phyloP scores from a whole-genome alignment of 2,797 vertebrate species.

The Darevskia mixta region DNA sequence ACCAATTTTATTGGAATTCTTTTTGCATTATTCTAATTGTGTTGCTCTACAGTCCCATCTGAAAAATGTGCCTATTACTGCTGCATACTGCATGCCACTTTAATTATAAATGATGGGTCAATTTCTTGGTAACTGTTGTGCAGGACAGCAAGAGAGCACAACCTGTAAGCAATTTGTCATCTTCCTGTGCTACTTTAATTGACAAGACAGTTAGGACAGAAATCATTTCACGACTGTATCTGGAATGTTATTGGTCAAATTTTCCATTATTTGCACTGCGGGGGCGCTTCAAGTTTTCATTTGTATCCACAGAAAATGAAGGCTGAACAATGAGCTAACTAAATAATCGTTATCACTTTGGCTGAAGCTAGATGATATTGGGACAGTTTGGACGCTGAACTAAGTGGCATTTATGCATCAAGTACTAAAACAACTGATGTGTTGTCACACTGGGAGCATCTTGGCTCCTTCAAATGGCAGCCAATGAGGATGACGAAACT shows the following conservation, averaged over 20 bases:
- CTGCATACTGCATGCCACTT: slow-evolving; percentile 16
- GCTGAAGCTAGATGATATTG: background rate
- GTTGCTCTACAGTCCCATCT: background rate
- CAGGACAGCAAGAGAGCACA: slow-evolving; percentile 13
- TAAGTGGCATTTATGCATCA: background rate
- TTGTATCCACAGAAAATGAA: background rate
- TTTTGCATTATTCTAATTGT: slow-evolving; percentile 26
- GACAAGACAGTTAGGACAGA: slow-evolving; percentile 37
- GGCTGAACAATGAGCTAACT: background rate
- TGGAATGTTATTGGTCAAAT: background rate
- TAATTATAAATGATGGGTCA: slow-evolving; percentile 8
- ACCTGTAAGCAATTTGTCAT: slow-evolving; percentile 22
- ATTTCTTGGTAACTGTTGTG: slow-evolving; percentile 11
- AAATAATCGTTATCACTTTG: background rate
- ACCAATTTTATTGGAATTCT: slow-evolving; percentile 52
- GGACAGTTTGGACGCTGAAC: background rate
- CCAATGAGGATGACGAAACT: background rate
- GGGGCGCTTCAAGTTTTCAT: background rate
- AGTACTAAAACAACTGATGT: too few relatives aligned
- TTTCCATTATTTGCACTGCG: background rate
- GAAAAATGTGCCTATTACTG: fast-evolving
- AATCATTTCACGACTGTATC: background rate
- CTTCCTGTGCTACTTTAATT: slow-evolving; percentile 29
- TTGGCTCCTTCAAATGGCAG: background rate
- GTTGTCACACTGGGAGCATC: background rate